A percentile compares a stretch with the other conserved stretches of the same genome.
These are phyloP conservation scores for Pomacea maculata DNA, from an alignment of 1,140 invertebrate genomes.

Conservation along the genomic window DNA sequence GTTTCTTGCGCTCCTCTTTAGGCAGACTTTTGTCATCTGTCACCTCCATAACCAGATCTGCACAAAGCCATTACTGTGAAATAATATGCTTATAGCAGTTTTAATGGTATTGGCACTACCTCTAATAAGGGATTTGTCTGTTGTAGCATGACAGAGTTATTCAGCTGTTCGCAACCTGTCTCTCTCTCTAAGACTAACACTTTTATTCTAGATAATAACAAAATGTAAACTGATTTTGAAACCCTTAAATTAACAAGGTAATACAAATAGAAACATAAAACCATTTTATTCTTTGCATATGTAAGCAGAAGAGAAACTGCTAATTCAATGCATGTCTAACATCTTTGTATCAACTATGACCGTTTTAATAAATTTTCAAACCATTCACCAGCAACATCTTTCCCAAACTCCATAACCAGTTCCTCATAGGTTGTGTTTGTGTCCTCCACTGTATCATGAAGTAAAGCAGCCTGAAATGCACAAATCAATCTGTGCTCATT, in stretches of 20 bases:
- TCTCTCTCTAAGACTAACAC: no score
- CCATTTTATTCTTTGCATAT: no score
- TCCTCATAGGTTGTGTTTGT: constrained; percentile 85
- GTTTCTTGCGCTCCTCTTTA: constrained; percentile 74
- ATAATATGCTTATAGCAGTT: not conserved
- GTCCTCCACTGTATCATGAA: constrained; percentile 91
- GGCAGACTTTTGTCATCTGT: constrained; percentile 82
- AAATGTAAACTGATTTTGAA: no score
- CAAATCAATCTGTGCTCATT: not conserved
- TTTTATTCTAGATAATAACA: no score
- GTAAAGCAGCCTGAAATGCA: constrained; percentile 73
- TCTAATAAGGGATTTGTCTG: not conserved
- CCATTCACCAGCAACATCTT: constrained; percentile 26
- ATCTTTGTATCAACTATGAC: no score
- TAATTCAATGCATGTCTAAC: no score
- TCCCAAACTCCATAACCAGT: constrained; percentile 22
- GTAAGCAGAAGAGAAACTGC: no score
- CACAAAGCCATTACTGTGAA: constrained; percentile 14
- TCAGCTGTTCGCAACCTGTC: no score
- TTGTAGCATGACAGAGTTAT: no score
- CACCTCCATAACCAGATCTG: constrained; percentile 63
- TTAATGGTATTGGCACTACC: not conserved
- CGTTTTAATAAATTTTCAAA: not conserved
- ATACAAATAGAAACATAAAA: no score
- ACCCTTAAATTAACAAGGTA: no score